These are phyloP conservation scores for Falco novaeseelandiae DNA, from an alignment of 2,797 vertebrate species.

Conservation along the genomic window DNA sequence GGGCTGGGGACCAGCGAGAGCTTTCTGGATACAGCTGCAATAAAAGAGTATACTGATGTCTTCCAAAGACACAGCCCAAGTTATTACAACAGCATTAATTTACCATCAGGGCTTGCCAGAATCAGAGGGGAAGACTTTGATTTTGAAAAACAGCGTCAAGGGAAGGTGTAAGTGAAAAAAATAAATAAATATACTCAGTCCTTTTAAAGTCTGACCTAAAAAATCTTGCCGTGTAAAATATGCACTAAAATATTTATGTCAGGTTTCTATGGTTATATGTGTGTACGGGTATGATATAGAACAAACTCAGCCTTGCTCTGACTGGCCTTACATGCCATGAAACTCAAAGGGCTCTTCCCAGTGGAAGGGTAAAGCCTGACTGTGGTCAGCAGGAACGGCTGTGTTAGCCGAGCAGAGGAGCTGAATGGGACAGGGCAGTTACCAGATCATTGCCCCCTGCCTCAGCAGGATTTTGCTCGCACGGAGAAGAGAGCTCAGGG, in stretches of 20 bases:
- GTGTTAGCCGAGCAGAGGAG: not conserved
- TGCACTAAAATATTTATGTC: constrained; percentile 33
- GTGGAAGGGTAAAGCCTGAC: not conserved
- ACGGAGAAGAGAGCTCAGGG: not conserved
- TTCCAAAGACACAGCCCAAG: constrained; percentile 11
- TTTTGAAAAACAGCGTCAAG: constrained; percentile 15
- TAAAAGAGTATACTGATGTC: not conserved
- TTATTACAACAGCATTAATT: constrained; percentile 4
- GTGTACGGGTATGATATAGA: rapidly evolving
- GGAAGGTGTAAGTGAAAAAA: not conserved
- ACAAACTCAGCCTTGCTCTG: not conserved
- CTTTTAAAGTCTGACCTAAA: constrained; percentile 47
- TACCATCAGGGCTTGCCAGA: not conserved
- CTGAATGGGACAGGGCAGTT: not conserved
- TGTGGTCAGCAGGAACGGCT: not conserved
- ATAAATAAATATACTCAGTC: not conserved
- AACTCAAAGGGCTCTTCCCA: not conserved
- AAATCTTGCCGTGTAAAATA: constrained; percentile 4
- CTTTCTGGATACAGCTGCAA: not conserved
- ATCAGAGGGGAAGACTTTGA: not conserved
- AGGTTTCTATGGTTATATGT: constrained; percentile 21
- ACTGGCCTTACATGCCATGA: not conserved
- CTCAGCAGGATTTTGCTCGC: not conserved
- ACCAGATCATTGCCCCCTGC: not conserved
- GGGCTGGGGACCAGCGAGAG: not conserved